phyloP scores from a whole-genome alignment of 2,888 invertebrate species.

The Polietes domitor region DNA sequence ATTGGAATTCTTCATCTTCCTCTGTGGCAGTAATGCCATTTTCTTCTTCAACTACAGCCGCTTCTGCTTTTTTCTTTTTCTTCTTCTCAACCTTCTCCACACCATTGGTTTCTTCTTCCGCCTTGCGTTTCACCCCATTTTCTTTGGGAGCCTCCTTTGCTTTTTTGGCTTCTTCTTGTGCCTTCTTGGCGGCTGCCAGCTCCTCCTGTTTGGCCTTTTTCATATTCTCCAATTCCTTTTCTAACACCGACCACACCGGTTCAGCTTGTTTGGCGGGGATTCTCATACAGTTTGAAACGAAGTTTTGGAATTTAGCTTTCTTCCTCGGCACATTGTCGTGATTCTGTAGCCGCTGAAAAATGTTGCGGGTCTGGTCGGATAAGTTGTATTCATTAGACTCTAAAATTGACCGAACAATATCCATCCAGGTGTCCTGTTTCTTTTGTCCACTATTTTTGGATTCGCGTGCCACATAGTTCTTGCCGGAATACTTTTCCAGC shows the following conservation, averaged over 20 bases:
- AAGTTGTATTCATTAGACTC: conserved; percentile 75
- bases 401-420: conserved; percentile 77
- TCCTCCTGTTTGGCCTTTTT: conserved; percentile 72
- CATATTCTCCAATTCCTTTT: conserved; percentile 82
- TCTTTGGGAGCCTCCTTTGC: conserved; percentile 21
- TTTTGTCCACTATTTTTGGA: conserved; percentile 90
- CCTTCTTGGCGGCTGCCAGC: conserved; percentile 66
- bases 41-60: neutral
- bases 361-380: conserved; percentile 82
- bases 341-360: conserved; percentile 86
- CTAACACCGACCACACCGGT: conserved; percentile 85
- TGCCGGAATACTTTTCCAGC: conserved; percentile 93
- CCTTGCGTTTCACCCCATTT: conserved; percentile 81
- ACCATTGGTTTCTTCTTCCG: conserved; percentile 52
- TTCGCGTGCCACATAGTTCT: conserved; percentile 87
- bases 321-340: conserved; percentile 93
- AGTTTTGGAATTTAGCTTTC: conserved; percentile 91
- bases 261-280: conserved; percentile 84
- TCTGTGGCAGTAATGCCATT: conserved; percentile 30
- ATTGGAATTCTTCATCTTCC: conserved; percentile 71
- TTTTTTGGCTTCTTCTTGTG: conserved; percentile 54
- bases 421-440: conserved; percentile 91
- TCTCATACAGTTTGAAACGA: conserved; percentile 85
- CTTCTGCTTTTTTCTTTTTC: conserved; percentile 38
- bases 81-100: conserved; percentile 39